Base-by-base conservation (phyloP, 2,113 vertebrate genomes). In the Atrichornis clamosus region DNA sequence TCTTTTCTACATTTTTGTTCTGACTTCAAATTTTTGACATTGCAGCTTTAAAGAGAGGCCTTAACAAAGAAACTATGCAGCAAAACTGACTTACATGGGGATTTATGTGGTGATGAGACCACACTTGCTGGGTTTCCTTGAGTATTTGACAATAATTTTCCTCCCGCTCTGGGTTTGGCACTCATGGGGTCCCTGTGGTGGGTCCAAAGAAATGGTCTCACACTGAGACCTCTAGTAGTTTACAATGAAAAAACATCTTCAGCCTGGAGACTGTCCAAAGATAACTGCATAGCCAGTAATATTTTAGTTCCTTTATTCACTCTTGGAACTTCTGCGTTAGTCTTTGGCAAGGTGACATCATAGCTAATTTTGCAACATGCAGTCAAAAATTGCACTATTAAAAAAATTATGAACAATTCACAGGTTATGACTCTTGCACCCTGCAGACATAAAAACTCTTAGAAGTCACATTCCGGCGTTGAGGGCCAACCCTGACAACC, bases 61-160 rank as follows among this genome's bases (percentile, higher is more conserved):
- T 62, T 84, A 42, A 96, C 88, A 93, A 90, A 90, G 90, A 96
- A 90, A 70, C 39, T 42, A 50, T 63, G 83, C 64, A 74, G 55
- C 26, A 67, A 92, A 93, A 93, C 72, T 90, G 55, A 63, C 75
- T 73, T 80, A 93, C 18, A 3, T 39, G 13, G 52, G 72, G 86
- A 97, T 97, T 97, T 96, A 97, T 97, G 91, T 93, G 83, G 95
- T 95, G 96, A 97, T 97, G 95, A 97, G 94, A 96, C 96, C 96
- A 97, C 95, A 96, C 92, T 95, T 92, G 90, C 59, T 93, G 89
- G 94, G 72, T 93, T 95, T 95, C 83, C 86, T 96, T 69, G 67
- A 93, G 46, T 88, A 77, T 67, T 92, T 95, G 88, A 96, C 92
- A 96, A 86, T 88, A 92, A 92, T 90, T 95, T 78, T 93, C 72